Percentiles rank a stretch among this genome's conserved stretches.
These are phyloP conservation scores for Sinelater perroti DNA, from an alignment of 2,888 invertebrate genomes.

Conservation along the genomic window DNA sequence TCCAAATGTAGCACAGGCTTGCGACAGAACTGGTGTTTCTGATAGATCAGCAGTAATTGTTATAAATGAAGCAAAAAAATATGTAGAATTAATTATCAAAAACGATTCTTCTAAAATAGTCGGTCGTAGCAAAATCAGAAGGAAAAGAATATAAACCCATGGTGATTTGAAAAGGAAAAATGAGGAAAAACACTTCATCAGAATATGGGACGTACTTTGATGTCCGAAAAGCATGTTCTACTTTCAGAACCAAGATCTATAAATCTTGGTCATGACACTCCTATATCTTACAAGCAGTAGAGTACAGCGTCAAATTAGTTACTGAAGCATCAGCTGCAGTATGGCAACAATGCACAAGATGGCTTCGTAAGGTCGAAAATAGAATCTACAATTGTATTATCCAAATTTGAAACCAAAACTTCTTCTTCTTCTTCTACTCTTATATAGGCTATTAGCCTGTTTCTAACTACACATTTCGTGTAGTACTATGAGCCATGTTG, in stretches of 20 bases:
- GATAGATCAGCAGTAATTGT: slow-evolving; percentile 4
- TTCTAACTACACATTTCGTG: too few relatives aligned
- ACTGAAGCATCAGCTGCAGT: too few relatives aligned
- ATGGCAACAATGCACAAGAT: too few relatives aligned
- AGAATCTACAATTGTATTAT: too few relatives aligned
- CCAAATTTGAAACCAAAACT: too few relatives aligned
- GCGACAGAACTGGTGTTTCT: slow-evolving; percentile 9
- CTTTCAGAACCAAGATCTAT: slow-evolving; percentile 9
- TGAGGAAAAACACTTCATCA: neutral
- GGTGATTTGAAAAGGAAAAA: neutral
- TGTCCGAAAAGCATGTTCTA: neutral
- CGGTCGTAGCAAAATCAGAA: neutral
- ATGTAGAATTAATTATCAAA: slow-evolving; percentile 2
- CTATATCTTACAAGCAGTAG: neutral
- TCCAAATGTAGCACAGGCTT: slow-evolving; percentile 8
- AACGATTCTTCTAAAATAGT: slow-evolving; percentile 1
- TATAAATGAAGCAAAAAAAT: neutral
- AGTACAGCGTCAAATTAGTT: too few relatives aligned
- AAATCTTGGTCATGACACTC: slow-evolving; percentile 3
- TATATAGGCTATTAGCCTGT: too few relatives aligned
- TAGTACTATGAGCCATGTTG: too few relatives aligned
- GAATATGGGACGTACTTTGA: neutral
- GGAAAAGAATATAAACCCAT: slow-evolving; percentile 1
- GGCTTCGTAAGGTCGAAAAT: too few relatives aligned
- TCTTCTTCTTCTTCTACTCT: too few relatives aligned